Conservation (phyloP, 2,113 vertebrate genomes). For the Romanogobio albipinnatus region DNA sequence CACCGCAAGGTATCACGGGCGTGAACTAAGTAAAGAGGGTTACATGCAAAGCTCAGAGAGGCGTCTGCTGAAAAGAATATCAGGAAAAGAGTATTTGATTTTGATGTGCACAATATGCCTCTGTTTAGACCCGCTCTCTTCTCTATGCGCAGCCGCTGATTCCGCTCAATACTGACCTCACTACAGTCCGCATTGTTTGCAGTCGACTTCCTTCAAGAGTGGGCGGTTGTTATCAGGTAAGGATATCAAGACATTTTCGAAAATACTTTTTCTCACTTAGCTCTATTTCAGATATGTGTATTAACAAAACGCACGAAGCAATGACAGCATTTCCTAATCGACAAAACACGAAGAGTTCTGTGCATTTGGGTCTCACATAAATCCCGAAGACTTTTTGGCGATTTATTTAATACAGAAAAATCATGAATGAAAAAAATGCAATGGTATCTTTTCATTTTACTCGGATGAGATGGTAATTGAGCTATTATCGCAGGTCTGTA, state of each 20-base stretch:
- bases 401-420: background rate
- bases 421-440: background rate
- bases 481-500: background rate
- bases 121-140: background rate
- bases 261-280: background rate
- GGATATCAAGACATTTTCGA: background rate
- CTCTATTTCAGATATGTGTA: background rate
- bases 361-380: background rate
- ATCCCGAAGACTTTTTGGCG: background rate
- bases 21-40: background rate
- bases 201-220: constrained; percentile 22
- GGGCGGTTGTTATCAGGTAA: constrained; percentile 34
- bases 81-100: background rate
- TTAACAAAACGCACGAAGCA: background rate
- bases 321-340: background rate
- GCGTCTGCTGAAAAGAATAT: background rate
- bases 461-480: background rate
- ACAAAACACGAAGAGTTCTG: background rate
- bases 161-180: constrained; percentile 17
- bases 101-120: background rate
- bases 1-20: constrained; percentile 36
- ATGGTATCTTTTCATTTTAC: background rate
- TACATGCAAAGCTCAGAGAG: background rate
- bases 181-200: constrained; percentile 42
- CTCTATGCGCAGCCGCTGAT: constrained; percentile 23